phyloP scores from a whole-genome alignment of 1,140 invertebrate species.

The Drosophila punjabiensis region DNA sequence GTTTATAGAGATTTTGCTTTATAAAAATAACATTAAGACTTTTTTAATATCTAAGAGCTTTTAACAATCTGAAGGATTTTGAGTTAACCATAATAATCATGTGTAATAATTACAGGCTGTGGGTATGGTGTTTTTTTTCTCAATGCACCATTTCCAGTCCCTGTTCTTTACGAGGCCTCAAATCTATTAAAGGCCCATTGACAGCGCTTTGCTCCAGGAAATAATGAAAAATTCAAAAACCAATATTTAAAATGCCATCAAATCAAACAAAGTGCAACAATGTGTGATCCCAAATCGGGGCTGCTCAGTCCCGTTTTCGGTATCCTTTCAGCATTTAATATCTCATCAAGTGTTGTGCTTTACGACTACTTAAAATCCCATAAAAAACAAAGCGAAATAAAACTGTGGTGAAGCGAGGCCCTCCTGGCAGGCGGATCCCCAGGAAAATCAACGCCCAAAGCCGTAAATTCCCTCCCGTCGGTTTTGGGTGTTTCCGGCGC shows the following conservation, averaged over 20 bases:
- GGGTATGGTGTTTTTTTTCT: background rate
- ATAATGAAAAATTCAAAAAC: slow-evolving; percentile 78
- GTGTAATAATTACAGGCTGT: background rate
- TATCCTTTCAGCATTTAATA: slow-evolving; percentile 75
- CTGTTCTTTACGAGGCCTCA: slow-evolving; percentile 49
- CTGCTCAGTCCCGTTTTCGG: slow-evolving; percentile 1
- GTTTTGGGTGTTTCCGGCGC: slow-evolving; percentile 15
- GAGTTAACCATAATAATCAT: background rate
- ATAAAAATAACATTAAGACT: background rate
- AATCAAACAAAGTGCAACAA: slow-evolving; percentile 77
- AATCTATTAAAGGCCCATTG: slow-evolving; percentile 73
- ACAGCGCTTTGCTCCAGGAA: slow-evolving; percentile 45
- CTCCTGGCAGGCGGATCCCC: slow-evolving; percentile 24
- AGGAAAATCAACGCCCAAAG: slow-evolving; percentile 79
- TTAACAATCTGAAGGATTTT: background rate
- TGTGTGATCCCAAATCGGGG: slow-evolving; percentile 36
- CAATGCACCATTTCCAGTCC: background rate
- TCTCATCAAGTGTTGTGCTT: slow-evolving; percentile 83
- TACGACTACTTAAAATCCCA: slow-evolving; percentile 83
- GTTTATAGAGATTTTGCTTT: background rate
- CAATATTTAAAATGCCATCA: slow-evolving; percentile 82
- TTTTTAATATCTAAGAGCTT: too few relatives aligned
- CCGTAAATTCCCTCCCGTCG: slow-evolving; percentile 67
- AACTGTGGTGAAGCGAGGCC: slow-evolving; percentile 16
- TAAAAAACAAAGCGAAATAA: slow-evolving; percentile 63